Conservation (phyloP, 2,113 vertebrate genomes). For the Dasyurus viverrinus region DNA sequence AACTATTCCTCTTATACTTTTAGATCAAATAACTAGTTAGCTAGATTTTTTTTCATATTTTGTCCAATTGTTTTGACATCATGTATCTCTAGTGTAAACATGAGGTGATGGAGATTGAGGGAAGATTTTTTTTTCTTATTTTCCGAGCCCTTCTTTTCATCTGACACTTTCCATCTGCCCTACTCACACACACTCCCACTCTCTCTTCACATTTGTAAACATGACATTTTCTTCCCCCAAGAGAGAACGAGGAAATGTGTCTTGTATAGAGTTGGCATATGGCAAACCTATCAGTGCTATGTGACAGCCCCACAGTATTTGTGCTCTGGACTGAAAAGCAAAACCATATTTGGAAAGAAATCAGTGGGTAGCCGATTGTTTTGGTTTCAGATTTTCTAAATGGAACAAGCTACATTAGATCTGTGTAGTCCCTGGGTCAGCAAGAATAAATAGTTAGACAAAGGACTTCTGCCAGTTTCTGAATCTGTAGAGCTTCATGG, state of each 20-base stretch:
- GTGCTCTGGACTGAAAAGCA: slow-evolving; percentile 20
- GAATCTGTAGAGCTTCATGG: slow-evolving; percentile 50
- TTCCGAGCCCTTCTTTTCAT: not conserved
- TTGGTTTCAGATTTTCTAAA: slow-evolving; percentile 61
- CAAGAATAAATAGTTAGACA: slow-evolving; percentile 54
- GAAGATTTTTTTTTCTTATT: not conserved
- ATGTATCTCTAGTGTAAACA: slow-evolving; percentile 25
- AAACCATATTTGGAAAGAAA: slow-evolving; percentile 62
- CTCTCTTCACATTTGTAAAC: slow-evolving; percentile 48
- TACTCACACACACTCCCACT: not conserved
- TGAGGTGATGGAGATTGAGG: not conserved
- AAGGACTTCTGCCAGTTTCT: slow-evolving; percentile 28
- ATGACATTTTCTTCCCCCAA: slow-evolving; percentile 32
- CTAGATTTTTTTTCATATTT: not conserved
- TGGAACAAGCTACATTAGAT: slow-evolving; percentile 21
- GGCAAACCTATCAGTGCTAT: not conserved
- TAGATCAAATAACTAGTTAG: not conserved
- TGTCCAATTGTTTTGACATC: slow-evolving; percentile 35
- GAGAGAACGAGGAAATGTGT: slow-evolving; percentile 8
- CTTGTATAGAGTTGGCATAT: slow-evolving; percentile 50
- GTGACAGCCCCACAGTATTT: not conserved
- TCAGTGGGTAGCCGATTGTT: slow-evolving; percentile 44
- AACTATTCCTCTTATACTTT: not conserved
- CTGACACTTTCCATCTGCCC: not conserved
- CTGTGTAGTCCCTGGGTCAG: not conserved